Evolutionary conservation across 2,888 invertebrate genomes (phyloP), one percentile per base, ranked within the genome.

Genomic region (Lacanobia wlatinum): DNA sequence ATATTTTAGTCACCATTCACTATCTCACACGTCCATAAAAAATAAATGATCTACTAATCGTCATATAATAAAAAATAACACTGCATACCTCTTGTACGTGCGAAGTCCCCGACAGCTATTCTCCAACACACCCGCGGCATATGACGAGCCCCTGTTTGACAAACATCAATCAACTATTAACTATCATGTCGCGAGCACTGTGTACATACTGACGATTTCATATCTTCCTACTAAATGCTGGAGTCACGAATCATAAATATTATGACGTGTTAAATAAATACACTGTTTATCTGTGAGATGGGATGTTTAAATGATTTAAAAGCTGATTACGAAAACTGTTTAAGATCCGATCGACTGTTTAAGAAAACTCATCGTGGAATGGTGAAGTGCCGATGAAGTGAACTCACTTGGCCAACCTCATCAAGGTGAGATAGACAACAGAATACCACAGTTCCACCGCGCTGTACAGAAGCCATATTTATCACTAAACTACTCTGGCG

Each of bases 91-190:
- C 63, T 68, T 61, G 67, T 64, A 60, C 86, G 81, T 77, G 81
- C 72, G 79, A 65, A 82, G 84, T 76, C 76, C 68, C 76, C 84
- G 84, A 74, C 86, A 67, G 81, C 83, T 85, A 78, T 56, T 67
- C 79, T 55, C 69, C 70, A 74, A 89, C 88, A 87, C 89, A 84
- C 87, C 84, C 84, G 79, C 83, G 65, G 70, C 79, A 76, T 77
- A 58, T 70, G 87, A 76, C 90, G 78, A 88, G 88, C 87, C 90
- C 89, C 87, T 82, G 83, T 83, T 85, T 84, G 86, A 76, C 84
- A 87, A 87, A 87, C 82, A 82, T 81, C 76, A 80, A 83, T 85
- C 84, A 86, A 76, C 80, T 68, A 86, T 83, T 81, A 80, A 60
- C 77, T 64, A 83, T 79, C 70, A 77, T 80, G 89, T 80, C 77